Evolutionary conservation across 2,797 vertebrate genomes (phyloP).

Genomic region (Aulostomus chinensis): DNA sequence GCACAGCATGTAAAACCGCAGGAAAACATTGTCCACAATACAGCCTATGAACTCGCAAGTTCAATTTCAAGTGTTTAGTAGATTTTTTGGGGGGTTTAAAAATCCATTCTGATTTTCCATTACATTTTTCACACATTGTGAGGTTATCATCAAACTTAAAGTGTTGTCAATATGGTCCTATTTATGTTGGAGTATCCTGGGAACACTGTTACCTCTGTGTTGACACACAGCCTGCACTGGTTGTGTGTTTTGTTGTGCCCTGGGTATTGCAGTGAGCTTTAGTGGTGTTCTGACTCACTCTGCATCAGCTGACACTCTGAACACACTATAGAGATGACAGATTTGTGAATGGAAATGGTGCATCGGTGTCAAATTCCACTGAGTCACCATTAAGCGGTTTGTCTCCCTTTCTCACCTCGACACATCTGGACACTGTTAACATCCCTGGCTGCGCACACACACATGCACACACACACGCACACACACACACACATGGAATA

Average conservation of each 20-base stretch:
- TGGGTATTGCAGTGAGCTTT: conserved; percentile 1
- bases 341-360: conserved; percentile 50
- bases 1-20: too few species aligned
- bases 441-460: conserved; percentile 59
- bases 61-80: too few species aligned
- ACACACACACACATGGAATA: conserved; percentile 2
- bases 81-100: too few species aligned
- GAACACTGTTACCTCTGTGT: not conserved
- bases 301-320: conserved; percentile 14
- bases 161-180: too few species aligned
- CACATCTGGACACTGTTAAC: conserved; percentile 79
- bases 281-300: not conserved
- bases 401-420: conserved; percentile 56
- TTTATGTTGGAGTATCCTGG: too few species aligned
- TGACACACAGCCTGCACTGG: not conserved
- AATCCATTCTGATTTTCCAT: too few species aligned
- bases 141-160: too few species aligned
- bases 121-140: too few species aligned
- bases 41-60: too few species aligned
- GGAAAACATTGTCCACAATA: too few species aligned
- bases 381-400: conserved; percentile 48
- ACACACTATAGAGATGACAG: conserved; percentile 15
- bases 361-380: conserved; percentile 54
- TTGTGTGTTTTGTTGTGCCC: conserved; percentile 4
- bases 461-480: not conserved